These are phyloP conservation scores for Phymatocera aterrima DNA, from an alignment of 2,888 invertebrate genomes.

Conservation along the genomic window DNA sequence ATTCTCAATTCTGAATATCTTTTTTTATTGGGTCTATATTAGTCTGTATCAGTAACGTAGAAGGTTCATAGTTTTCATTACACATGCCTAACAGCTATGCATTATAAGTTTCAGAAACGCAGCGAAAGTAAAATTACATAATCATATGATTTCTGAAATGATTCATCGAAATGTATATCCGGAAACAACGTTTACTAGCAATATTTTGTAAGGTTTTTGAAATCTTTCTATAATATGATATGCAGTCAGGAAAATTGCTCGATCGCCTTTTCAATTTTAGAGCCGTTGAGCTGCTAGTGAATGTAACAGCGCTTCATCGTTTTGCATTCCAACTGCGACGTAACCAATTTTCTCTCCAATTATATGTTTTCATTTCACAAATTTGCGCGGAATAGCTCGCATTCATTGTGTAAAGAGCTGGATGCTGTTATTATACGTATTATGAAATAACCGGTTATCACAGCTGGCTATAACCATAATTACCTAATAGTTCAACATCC, in stretches of 20 bases:
- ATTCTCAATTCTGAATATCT: too few relatives aligned
- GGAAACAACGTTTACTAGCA: neutral
- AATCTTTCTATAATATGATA: neutral
- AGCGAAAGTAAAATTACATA: neutral
- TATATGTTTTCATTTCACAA: constrained; percentile 15
- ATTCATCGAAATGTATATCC: neutral
- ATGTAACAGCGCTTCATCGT: neutral
- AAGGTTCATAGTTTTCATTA: neutral
- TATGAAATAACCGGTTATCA: constrained; percentile 11
- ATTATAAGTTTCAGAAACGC: neutral
- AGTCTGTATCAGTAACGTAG: neutral
- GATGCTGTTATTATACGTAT: constrained; percentile 17
- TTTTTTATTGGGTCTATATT: too few relatives aligned
- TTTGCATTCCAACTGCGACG: constrained; percentile 12
- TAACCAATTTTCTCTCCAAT: constrained; percentile 33
- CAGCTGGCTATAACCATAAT: neutral
- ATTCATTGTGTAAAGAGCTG: constrained; percentile 16
- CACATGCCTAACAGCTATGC: neutral
- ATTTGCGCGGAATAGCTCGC: too few relatives aligned
- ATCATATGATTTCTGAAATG: neutral
- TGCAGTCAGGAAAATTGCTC: neutral
- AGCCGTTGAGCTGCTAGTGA: neutral
- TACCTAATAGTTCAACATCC: constrained; percentile 4
- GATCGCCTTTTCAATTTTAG: neutral
- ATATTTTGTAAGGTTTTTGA: neutral